A percentile compares a stretch with the other conserved stretches of the same genome.
Evolutionary conservation across 2,797 vertebrate genomes (phyloP).

Genomic region (Miichthys miiuy): DNA sequence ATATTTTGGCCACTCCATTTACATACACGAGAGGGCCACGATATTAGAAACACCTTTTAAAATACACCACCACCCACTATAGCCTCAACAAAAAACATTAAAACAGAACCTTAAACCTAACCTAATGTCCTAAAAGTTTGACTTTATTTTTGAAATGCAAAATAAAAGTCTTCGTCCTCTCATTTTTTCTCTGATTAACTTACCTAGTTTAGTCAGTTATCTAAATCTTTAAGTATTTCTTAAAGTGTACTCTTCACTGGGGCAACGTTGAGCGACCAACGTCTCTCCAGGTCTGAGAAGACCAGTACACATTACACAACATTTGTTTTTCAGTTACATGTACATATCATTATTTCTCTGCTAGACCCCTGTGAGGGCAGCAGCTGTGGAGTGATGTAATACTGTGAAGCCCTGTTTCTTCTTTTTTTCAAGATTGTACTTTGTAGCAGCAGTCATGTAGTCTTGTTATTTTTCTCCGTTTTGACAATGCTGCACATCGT

Average conservation of each 20-base stretch:
- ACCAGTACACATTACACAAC: neutral
- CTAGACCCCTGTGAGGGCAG: neutral
- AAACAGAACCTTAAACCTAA: too few relatives aligned
- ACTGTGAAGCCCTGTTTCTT: constrained; percentile 7
- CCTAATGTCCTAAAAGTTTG: too few relatives aligned
- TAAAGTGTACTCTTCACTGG: neutral
- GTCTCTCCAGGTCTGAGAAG: neutral
- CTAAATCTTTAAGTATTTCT: neutral
- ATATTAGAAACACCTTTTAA: too few relatives aligned
- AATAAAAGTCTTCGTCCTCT: too few relatives aligned
- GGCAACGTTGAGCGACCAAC: neutral
- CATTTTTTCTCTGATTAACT: too few relatives aligned
- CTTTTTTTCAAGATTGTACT: neutral
- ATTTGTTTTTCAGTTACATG: constrained; percentile 4
- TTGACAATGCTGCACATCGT: constrained; percentile 4
- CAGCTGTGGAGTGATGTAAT: neutral
- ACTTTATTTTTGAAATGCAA: too few relatives aligned
- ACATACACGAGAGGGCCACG: too few relatives aligned
- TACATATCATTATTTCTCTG: neutral
- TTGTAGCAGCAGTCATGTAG: neutral
- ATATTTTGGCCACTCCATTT: too few relatives aligned
- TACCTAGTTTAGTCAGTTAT: neutral
- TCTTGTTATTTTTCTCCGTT: constrained; percentile 9
- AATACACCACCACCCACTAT: too few relatives aligned
- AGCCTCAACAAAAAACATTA: too few relatives aligned